Evolutionary conservation across 2,113 vertebrate species (phyloP).

Genomic region (Phylloscopus trochilus): DNA sequence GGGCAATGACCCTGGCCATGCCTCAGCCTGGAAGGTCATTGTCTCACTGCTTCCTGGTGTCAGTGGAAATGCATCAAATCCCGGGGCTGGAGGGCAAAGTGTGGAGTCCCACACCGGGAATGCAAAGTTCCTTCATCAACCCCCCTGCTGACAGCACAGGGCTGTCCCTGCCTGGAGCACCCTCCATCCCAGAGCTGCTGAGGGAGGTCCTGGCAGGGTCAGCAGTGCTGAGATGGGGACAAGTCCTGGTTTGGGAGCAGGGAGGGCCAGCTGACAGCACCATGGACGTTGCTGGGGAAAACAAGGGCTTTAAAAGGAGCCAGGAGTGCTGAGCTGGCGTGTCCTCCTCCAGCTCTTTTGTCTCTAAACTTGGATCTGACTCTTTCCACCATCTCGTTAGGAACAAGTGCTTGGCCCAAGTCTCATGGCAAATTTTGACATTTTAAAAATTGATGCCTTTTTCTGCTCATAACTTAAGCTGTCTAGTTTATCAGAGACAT

Average conservation of each 20-base stretch:
- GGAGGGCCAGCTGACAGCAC: background rate
- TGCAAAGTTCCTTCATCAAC: accelerated
- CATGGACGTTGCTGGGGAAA: accelerated
- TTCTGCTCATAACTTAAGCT: constrained; percentile 44
- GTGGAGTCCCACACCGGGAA: accelerated
- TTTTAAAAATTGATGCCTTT: constrained; percentile 42
- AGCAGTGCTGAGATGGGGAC: background rate
- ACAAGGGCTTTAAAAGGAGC: background rate
- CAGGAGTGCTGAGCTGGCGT: accelerated
- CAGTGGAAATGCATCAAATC: accelerated
- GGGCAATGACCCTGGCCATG: accelerated
- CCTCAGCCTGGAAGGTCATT: accelerated
- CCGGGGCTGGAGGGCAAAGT: background rate
- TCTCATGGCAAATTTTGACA: background rate
- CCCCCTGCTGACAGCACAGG: accelerated
- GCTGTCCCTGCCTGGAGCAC: background rate
- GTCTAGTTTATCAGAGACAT: constrained; percentile 53
- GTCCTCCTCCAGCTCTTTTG: background rate
- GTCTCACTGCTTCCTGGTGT: background rate
- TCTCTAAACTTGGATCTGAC: background rate
- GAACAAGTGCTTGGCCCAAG: constrained; percentile 46
- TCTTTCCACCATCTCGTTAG: background rate
- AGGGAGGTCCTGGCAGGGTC: background rate
- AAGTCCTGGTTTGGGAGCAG: accelerated
- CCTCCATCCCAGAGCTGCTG: background rate